These are phyloP conservation scores for Bembecia ichneumoniformis DNA, from an alignment of 2,888 invertebrate genomes.

Conservation along the genomic window DNA sequence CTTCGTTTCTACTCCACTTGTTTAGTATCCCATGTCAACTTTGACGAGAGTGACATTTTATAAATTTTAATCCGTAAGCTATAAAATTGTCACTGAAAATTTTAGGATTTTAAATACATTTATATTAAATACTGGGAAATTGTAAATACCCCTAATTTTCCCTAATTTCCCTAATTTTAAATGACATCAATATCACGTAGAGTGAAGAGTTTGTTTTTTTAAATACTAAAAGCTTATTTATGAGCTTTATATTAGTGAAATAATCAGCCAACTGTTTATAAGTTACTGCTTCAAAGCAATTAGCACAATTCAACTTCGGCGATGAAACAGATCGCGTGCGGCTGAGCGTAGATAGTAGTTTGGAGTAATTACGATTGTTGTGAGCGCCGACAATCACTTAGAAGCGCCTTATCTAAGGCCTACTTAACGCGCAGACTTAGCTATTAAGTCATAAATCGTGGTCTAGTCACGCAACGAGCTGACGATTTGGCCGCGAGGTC, in stretches of 20 bases:
- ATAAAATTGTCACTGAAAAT: too few relatives aligned
- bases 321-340: slow-evolving; percentile 65
- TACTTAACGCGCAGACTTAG: slow-evolving; percentile 64
- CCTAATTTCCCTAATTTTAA: too few relatives aligned
- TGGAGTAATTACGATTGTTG: slow-evolving; percentile 72
- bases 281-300: slow-evolving; percentile 39
- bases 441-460: slow-evolving; percentile 71
- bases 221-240: neutral
- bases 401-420: slow-evolving; percentile 68
- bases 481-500: slow-evolving; percentile 42
- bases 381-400: slow-evolving; percentile 72
- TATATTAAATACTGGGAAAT: too few relatives aligned
- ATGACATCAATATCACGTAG: too few relatives aligned
- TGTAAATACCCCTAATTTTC: too few relatives aligned
- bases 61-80: too few relatives aligned
- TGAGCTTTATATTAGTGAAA: neutral
- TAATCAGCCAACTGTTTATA: neutral
- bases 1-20: slow-evolving; percentile 8
- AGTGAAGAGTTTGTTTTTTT: too few relatives aligned
- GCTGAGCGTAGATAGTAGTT: slow-evolving; percentile 59
- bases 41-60: neutral
- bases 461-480: slow-evolving; percentile 60
- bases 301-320: slow-evolving; percentile 52
- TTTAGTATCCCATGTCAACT: slow-evolving; percentile 4
- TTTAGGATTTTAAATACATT: too few relatives aligned